Base-by-base conservation (phyloP, 2,113 vertebrate species). In the Nymphicus hollandicus region DNA sequence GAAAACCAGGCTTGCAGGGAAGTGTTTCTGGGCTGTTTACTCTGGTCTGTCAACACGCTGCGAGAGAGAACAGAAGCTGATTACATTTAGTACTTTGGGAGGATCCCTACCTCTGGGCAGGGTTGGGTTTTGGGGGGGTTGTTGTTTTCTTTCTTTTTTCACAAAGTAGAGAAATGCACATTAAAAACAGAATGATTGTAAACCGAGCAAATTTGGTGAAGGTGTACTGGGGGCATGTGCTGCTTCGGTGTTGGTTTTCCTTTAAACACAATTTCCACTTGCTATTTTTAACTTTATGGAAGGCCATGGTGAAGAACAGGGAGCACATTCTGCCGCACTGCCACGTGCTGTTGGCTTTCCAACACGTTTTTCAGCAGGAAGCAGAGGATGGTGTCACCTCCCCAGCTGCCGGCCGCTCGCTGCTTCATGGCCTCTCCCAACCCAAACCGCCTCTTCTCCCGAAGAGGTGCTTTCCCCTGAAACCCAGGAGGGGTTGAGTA, bases 271-370 rank as follows among this genome's bases (percentile, higher is more conserved):
- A 71, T 88, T 96, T 96, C 89, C 73, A 70, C 41, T 79, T 73
- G 89, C 80, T 94, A 72, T 93, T 95, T 96, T 96, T 94, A 95
- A 93, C 86, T 84, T 64, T n/a, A 72, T 71, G 24, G 72, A 81
- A 86, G 91, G 81, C 64, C 94, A 44, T 7, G 6, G 49, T 0
- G 5, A 83, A 60, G 76, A 88, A 92, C 81, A 72, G 84, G 87
- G 87, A 52, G 63, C 1, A 23, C 60, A 23, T 93, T 94, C 55
- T 60, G 27, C 56, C 1, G 3, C 55, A 12, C n/a, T 11, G 1
- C 33, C 74, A 70, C 3, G 1, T 86, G 81, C 93, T 43, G 7
- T 79, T 70, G 64, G 78, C 69, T 96, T 79, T 72, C 81, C 53
- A 87, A 33, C 7, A 20, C 9, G 4, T 68, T 86, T 89, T 81